Percentiles rank a stretch among this genome's conserved stretches.
phyloP scores from a whole-genome alignment of 1,140 invertebrate genomes.

The Drosophila hydei region DNA sequence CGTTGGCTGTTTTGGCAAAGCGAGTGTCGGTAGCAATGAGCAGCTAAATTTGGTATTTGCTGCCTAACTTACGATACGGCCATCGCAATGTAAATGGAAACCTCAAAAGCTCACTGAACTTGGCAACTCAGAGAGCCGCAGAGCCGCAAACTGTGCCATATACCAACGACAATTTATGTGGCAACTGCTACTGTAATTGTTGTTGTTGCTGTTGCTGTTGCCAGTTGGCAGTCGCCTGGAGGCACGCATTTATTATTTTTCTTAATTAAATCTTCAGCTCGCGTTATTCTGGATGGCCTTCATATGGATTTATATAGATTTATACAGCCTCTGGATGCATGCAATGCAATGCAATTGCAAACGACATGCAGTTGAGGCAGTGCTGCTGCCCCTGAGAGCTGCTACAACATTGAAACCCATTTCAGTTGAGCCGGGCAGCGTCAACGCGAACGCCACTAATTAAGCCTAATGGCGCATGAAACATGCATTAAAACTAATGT shows the following conservation, averaged over 20 bases:
- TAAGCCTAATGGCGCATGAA: slow-evolving; percentile 82
- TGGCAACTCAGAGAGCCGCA: slow-evolving; percentile 3
- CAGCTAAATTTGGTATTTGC: slow-evolving; percentile 61
- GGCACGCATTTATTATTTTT: slow-evolving; percentile 72
- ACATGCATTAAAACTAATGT: slow-evolving; percentile 82
- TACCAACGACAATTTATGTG: slow-evolving; percentile 63
- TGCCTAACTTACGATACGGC: slow-evolving; percentile 32
- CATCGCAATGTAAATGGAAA: slow-evolving; percentile 38
- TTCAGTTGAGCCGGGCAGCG: slow-evolving; percentile 46
- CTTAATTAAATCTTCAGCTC: slow-evolving; percentile 78
- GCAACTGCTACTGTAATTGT: slow-evolving; percentile 18
- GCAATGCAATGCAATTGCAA: slow-evolving; percentile 45
- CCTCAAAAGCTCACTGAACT: slow-evolving; percentile 33
- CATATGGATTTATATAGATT: slow-evolving; percentile 51
- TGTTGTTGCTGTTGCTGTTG: slow-evolving; percentile 8
- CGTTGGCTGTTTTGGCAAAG: slow-evolving; percentile 25
- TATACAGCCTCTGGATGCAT: slow-evolving; percentile 41
- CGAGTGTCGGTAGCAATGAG: slow-evolving; percentile 57
- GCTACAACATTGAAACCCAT: slow-evolving; percentile 59
- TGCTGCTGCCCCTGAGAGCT: not conserved
- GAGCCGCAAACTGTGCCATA: slow-evolving; percentile 12
- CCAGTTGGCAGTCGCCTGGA: slow-evolving; percentile 19
- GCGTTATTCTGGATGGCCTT: slow-evolving; percentile 17
- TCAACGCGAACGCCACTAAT: slow-evolving; percentile 63
- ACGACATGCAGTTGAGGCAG: slow-evolving; percentile 46